Evolutionary conservation across 2,888 invertebrate genomes (phyloP).

Genomic region (Gisinianus flammeolus): DNA sequence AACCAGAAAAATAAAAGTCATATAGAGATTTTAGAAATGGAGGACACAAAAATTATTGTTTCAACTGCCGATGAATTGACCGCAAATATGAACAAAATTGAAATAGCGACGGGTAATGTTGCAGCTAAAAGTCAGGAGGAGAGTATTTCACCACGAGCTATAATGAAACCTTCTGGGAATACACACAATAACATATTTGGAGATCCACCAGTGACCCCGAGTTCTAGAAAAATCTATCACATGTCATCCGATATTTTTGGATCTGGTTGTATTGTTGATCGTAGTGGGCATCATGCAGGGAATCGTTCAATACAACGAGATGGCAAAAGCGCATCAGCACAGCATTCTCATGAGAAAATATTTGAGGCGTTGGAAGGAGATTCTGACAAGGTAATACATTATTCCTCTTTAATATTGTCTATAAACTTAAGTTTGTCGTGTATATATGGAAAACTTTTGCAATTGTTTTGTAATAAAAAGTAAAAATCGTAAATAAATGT

Average conservation of each 20-base stretch:
- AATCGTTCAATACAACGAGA: not conserved
- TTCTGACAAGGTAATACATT: not conserved
- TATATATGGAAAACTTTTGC: too few relatives aligned
- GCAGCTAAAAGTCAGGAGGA: not conserved
- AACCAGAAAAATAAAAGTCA: too few relatives aligned
- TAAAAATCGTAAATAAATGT: too few relatives aligned
- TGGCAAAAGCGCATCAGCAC: not conserved
- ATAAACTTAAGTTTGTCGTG: too few relatives aligned
- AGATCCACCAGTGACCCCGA: not conserved
- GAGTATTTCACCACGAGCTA: not conserved
- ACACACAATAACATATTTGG: slow-evolving; percentile 35
- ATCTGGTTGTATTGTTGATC: slow-evolving; percentile 28
- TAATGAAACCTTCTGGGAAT: not conserved
- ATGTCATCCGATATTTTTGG: slow-evolving; percentile 40
- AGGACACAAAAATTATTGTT: too few relatives aligned
- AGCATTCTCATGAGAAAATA: not conserved
- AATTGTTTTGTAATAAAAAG: too few relatives aligned
- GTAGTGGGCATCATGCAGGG: slow-evolving; percentile 12
- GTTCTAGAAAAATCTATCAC: slow-evolving; percentile 30
- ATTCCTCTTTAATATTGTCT: not conserved
- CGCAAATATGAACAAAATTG: not conserved
- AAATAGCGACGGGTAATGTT: not conserved
- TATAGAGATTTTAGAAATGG: too few relatives aligned
- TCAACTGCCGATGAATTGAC: not conserved
- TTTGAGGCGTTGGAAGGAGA: not conserved